Evolutionary conservation across 2,113 vertebrate genomes (phyloP), one percentile per base, ranked within the genome.

Genomic region (Poicephalus gulielmi): DNA sequence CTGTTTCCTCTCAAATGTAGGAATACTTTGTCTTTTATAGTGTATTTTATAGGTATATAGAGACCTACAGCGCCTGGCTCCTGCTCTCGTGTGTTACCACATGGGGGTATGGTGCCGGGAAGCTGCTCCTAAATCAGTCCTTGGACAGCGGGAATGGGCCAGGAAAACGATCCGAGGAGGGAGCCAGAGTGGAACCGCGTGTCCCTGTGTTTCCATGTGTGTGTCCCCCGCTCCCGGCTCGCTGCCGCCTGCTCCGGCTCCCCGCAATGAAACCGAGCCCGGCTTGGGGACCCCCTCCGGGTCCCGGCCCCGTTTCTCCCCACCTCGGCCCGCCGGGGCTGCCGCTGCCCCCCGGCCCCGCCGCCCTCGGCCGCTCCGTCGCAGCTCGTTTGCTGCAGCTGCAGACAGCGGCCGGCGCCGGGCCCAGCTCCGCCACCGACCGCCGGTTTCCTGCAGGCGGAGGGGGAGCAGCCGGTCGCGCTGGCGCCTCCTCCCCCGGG

Each of bases 401-500:
- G 57, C 57, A 60, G 57, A 60, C 57, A 60, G 57, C n/a, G 57
- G n/a, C 57, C n/a, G 57, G 55, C 85, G 93, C 90, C 76, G 73
- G 44, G 70, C 60, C 17, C 55, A n/a, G 73, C 76, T 95, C 94
- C 60, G 82, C 74, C 80, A 84, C 86, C 90, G 88, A 90, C 81
- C 81, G 75, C 86, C 79, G 90, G 90, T 92, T 92, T 92, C 90
- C 94, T 95, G 94, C 86, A 70, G 75, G 81, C 75, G 52, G 55
- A 25, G 79, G 74, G 62, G 86, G 95, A 94, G 97, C 52, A 88
- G 97, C 97, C 96, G 97, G 97, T 94, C 97, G 97, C 95, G 98
- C 95, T 94, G 97, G 97, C 97, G 96, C 97, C 97, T 96, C 95
- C 95, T 80, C 92, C 97, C 96, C 97, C 97, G 96, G 97, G 96